Evolutionary conservation across 2,888 invertebrate genomes (phyloP).

Genomic region (Drosophila bunnanda): DNA sequence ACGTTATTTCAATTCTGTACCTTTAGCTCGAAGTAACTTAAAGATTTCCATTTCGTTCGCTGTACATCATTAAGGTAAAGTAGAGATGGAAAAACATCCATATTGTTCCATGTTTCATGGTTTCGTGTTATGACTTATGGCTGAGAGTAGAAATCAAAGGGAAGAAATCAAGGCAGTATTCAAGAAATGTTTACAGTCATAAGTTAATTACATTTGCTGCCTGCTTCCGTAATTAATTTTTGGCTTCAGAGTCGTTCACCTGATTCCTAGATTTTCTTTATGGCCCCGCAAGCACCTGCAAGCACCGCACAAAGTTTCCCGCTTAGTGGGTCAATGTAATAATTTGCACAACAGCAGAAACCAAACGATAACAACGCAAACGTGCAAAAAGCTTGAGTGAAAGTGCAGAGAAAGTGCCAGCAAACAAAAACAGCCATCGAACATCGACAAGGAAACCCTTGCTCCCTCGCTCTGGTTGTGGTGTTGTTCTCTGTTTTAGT

Average conservation of each 20-base stretch:
- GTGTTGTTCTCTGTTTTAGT: slow-evolving; percentile 41
- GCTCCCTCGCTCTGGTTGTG: neutral
- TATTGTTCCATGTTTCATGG: neutral
- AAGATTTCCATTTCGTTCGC: neutral
- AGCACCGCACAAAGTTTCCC: slow-evolving; percentile 28
- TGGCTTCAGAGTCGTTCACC: slow-evolving; percentile 14
- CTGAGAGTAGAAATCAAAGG: slow-evolving; percentile 27
- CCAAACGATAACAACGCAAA: slow-evolving; percentile 64
- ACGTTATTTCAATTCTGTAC: too few relatives aligned
- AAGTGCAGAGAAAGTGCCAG: slow-evolving; percentile 53
- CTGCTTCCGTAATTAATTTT: slow-evolving; percentile 37
- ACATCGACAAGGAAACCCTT: slow-evolving; percentile 48
- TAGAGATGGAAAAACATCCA: neutral
- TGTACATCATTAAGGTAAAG: too few relatives aligned
- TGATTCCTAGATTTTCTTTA: slow-evolving; percentile 34
- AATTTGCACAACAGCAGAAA: slow-evolving; percentile 65
- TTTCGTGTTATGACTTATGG: slow-evolving; percentile 52
- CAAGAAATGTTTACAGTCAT: slow-evolving; percentile 24
- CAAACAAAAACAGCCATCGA: slow-evolving; percentile 33
- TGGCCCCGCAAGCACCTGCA: slow-evolving; percentile 12
- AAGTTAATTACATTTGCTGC: slow-evolving; percentile 60
- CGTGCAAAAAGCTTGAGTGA: slow-evolving; percentile 59
- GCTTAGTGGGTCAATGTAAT: slow-evolving; percentile 75
- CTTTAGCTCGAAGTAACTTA: neutral
- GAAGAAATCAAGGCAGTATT: slow-evolving; percentile 15